phyloP scores from a whole-genome alignment of 2,113 vertebrate genomes.

The Tautogolabrus adspersus region DNA sequence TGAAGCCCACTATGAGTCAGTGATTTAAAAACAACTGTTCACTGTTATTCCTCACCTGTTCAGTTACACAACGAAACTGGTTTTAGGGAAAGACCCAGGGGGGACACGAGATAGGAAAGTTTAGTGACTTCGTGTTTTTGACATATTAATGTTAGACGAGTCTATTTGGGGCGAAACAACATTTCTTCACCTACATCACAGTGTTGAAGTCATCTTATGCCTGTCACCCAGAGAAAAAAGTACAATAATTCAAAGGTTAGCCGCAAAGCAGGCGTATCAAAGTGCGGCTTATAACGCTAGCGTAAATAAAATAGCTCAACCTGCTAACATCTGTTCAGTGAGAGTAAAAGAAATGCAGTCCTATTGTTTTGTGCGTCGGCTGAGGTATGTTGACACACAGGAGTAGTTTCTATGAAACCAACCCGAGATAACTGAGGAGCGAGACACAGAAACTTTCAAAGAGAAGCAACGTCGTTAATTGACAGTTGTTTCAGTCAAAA shows the following conservation, averaged over 20 bases:
- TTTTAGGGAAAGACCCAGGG: not conserved
- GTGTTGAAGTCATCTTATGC: not conserved
- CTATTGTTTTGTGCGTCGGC: conserved; percentile 55
- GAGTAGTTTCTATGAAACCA: conserved; percentile 80
- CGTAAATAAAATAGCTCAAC: not conserved
- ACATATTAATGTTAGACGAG: not conserved
- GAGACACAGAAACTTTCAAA: not conserved
- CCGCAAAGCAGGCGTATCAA: not conserved
- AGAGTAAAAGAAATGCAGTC: conserved; percentile 18
- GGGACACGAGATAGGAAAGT: rapidly evolving
- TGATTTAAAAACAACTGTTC: not conserved
- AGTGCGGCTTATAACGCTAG: not conserved
- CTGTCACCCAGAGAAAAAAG: not conserved
- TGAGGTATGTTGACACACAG: conserved; percentile 67
- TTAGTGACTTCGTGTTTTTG: not conserved
- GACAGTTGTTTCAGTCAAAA: rapidly evolving
- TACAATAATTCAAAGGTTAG: not conserved
- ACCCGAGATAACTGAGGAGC: conserved; percentile 25
- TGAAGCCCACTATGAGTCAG: not conserved
- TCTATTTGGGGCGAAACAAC: not conserved
- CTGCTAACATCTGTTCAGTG: conserved; percentile 11
- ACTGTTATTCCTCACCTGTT: not conserved
- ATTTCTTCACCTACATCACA: not conserved
- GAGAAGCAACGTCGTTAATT: rapidly evolving
- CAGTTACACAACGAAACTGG: not conserved